Percentiles rank a stretch among this genome's conserved stretches.
Conservation (phyloP, 2,888 invertebrate species). For the Onchidella celtica region DNA sequence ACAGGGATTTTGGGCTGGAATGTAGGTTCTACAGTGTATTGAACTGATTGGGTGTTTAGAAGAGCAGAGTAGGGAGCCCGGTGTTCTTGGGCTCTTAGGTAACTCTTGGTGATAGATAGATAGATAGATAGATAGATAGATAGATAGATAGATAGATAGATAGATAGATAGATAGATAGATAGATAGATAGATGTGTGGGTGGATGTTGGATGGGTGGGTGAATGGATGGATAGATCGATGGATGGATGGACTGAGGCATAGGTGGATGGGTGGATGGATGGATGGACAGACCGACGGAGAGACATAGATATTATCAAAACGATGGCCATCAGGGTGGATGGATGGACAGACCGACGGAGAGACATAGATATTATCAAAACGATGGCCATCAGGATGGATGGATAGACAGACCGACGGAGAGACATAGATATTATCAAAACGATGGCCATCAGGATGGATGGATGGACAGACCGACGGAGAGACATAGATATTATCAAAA, state of each 20-base stretch:
- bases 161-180: constrained; percentile 19
- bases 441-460: not conserved
- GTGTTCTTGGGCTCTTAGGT: no score
- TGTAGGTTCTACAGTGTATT: no score
- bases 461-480: constrained; percentile 6
- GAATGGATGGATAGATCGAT: not conserved
- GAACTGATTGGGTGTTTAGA: no score
- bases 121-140: constrained; percentile 11
- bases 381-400: no score
- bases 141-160: constrained; percentile 19
- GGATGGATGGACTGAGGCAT: no score
- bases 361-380: not conserved
- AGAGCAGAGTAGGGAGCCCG: no score
- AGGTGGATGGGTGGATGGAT: no score
- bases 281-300: not conserved
- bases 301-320: not conserved
- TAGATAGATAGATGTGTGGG: constrained; percentile 1
- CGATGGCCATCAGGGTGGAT: no score
- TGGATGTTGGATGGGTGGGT: no score
- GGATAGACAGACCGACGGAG: not conserved
- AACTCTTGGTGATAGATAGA: not conserved
- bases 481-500: no score
- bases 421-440: not conserved
- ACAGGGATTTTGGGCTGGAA: no score
- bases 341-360: not conserved